Percentiles rank a stretch among this genome's conserved stretches.
phyloP scores from a whole-genome alignment of 2,797 vertebrate species.

The Tinamus major region DNA sequence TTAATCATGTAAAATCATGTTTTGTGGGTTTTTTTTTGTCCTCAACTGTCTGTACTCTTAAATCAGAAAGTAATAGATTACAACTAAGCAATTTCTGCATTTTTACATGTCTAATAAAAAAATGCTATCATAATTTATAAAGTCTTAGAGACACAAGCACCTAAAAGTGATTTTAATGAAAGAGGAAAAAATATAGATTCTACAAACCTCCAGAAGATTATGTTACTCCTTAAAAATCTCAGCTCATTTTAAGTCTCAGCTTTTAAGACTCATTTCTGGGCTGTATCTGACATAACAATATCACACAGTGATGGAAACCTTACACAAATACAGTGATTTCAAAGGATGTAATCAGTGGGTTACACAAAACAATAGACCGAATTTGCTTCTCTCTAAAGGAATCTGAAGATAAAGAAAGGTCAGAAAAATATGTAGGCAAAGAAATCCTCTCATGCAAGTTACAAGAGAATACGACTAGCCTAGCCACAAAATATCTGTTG shows the following conservation, averaged over 20 bases:
- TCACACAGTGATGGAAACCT: neutral
- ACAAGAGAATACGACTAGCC: neutral
- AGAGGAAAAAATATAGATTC: neutral
- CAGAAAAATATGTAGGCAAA: neutral
- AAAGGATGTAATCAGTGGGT: neutral
- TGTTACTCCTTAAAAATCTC: slow-evolving; percentile 7
- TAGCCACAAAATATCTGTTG: neutral
- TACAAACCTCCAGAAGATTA: neutral
- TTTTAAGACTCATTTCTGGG: neutral
- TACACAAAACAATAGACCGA: neutral
- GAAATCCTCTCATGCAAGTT: neutral
- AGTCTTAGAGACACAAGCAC: neutral
- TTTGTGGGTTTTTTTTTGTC: neutral
- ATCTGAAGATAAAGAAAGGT: neutral
- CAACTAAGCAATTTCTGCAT: neutral
- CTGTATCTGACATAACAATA: neutral
- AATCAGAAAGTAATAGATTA: neutral
- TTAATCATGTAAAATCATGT: neutral
- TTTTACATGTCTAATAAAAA: neutral
- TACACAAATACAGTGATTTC: neutral
- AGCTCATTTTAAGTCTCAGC: neutral
- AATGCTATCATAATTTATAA: neutral
- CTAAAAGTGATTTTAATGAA: neutral
- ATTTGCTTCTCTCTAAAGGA: neutral
- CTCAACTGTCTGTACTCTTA: neutral